These are phyloP conservation scores for Vidua macroura DNA, from an alignment of 2,113 vertebrate genomes.

Conservation along the genomic window DNA sequence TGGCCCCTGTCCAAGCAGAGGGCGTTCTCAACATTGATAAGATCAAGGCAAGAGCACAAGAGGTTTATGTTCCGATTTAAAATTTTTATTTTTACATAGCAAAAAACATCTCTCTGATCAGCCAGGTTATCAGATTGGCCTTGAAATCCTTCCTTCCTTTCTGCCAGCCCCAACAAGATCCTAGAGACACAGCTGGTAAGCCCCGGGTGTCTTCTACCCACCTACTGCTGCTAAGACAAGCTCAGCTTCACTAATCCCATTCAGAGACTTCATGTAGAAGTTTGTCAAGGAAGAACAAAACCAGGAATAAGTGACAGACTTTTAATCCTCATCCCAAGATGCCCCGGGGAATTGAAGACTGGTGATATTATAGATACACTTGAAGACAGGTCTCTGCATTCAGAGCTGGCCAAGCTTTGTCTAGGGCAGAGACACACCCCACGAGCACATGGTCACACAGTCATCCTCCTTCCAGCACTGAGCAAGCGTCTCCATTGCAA, in stretches of 20 bases:
- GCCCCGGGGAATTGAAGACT: not conserved
- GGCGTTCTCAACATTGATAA: slow-evolving; percentile 26
- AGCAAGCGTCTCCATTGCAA: fast-evolving
- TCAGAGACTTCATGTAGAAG: not conserved
- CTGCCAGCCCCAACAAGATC: slow-evolving; percentile 32
- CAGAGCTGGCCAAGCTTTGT: not conserved
- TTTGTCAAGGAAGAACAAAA: not conserved
- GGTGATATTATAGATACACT: not conserved
- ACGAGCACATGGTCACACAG: fast-evolving
- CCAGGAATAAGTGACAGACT: not conserved
- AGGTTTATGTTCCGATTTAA: not conserved
- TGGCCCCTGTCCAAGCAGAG: slow-evolving; percentile 35
- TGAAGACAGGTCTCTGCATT: not conserved
- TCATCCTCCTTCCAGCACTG: not conserved
- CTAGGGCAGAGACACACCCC: not conserved
- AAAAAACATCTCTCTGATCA: slow-evolving; percentile 28
- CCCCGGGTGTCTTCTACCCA: not conserved
- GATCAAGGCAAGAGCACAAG: slow-evolving; percentile 39
- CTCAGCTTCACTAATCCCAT: not conserved
- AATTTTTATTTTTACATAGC: slow-evolving; percentile 47
- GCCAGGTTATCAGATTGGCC: slow-evolving; percentile 41
- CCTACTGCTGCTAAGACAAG: not conserved
- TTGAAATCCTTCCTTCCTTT: not conserved
- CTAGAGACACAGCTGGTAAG: not conserved
- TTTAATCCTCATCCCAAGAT: not conserved